Conservation (phyloP, 2,797 vertebrate species). For the Cryptoprocta ferox region DNA sequence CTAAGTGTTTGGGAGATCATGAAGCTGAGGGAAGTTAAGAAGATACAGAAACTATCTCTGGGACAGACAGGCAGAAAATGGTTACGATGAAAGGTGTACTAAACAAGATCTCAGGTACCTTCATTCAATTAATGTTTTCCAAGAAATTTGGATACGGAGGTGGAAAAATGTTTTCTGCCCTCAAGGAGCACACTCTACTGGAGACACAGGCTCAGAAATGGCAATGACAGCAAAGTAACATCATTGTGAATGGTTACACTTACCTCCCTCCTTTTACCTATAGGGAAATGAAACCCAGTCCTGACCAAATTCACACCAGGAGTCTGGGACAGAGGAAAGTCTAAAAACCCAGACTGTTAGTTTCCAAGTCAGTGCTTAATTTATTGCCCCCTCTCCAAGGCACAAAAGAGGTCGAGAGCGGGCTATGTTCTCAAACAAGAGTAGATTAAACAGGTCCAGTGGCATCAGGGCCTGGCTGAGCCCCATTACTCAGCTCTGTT, state of each 20-base stretch:
- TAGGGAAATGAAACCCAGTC: constrained; percentile 40
- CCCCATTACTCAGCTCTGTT: neutral
- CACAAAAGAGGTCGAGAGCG: neutral
- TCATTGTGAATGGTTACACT: neutral
- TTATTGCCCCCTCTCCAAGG: neutral
- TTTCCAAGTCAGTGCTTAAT: constrained; percentile 34
- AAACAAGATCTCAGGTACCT: neutral
- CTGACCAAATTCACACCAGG: neutral
- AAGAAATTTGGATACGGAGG: neutral
- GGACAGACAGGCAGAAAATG: neutral
- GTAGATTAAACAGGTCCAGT: neutral
- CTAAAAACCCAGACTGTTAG: neutral
- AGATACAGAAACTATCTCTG: neutral
- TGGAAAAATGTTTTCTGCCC: neutral
- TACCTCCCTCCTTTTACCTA: neutral
- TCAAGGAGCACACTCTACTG: neutral
- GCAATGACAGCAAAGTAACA: neutral
- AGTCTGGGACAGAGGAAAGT: neutral
- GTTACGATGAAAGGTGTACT: neutral
- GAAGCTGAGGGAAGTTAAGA: neutral
- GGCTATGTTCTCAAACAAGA: constrained; percentile 49
- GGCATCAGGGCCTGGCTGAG: neutral
- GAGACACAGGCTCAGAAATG: neutral
- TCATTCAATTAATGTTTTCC: neutral
- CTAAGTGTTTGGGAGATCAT: neutral